Evolutionary conservation across 2,888 invertebrate species (phyloP), one percentile per base, ranked within the genome.

Genomic region (Diaprepes abbreviatus): DNA sequence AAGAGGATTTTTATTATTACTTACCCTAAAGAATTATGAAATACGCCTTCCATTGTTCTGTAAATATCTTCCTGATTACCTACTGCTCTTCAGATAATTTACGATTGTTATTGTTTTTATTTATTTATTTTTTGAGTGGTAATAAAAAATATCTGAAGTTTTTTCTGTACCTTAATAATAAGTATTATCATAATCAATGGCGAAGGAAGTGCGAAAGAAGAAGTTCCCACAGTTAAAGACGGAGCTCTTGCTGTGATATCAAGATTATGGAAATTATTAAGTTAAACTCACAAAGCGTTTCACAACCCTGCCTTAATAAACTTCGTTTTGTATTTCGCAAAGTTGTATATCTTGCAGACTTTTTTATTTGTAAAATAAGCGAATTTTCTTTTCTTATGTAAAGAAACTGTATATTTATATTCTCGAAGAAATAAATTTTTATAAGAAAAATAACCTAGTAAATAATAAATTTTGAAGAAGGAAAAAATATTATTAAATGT

Each of bases 261-360:
- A 58, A 58, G 58, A 66, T 66, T 66, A 66, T 66, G 66, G 66
- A 66, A 66, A 58, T 66, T 66, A 66, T 66, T 66, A 48, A 59
- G 36, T 45, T 58, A 50, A 57, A 66, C 36, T 43, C 35, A 21
- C 43, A 43, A 40, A 43, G 43, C 43, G 43, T 43, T 21, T 43
- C 17, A 5, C 43, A 43, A 43, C 43, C 43, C 43, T n/a, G 21
- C 19, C 21, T 43, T 43, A 21, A 43, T 21, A 40, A 40, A 40
- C 40, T 17, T 40, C 17, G 10, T 43, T 21, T 43, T 43, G 43
- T n/a, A 17, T 43, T 43, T 43, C 43, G 43, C 19, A n/a, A 43
- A 21, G 43, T 43, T 43, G 43, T 43, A 43, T 43, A n/a, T 43
- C 43, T 43, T n/a, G 43, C 43, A 19, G 43, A 43, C 43, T 43